Evolutionary conservation across 2,888 invertebrate species (phyloP).

Genomic region (Odontothrips loti): DNA sequence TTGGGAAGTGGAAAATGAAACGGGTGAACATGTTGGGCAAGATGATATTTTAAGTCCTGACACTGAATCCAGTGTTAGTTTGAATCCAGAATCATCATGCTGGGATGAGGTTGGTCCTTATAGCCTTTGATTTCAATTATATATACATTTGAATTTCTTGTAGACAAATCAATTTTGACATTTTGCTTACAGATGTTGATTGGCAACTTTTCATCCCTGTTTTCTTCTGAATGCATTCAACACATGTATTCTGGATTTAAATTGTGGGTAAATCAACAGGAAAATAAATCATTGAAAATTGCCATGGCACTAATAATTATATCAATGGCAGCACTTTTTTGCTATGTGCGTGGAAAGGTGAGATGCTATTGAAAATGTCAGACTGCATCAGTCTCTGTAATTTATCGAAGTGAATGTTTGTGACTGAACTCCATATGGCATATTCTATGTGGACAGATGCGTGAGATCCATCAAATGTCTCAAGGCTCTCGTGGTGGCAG

Average conservation of each 20-base stretch:
- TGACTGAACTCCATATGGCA: too few species aligned
- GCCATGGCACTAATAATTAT: constrained; percentile 63
- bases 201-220: constrained; percentile 33
- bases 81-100: neutral
- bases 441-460: constrained; percentile 51
- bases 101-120: neutral
- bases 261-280: constrained; percentile 54
- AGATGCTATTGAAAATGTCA: neutral
- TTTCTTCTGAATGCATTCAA: constrained; percentile 40
- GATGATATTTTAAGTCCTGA: neutral
- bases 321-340: constrained; percentile 42
- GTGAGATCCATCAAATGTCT: constrained; percentile 47
- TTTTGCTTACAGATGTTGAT: neutral
- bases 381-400: too few species aligned
- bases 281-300: constrained; percentile 70
- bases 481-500: constrained; percentile 39
- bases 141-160: neutral
- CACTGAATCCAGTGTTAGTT: neutral
- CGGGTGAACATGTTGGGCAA: neutral
- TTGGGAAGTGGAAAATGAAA: constrained; percentile 4
- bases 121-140: neutral
- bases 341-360: constrained; percentile 68
- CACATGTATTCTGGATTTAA: constrained; percentile 39
- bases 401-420: too few species aligned
- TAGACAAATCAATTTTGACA: neutral